Evolutionary conservation across 2,797 vertebrate species (phyloP).

Genomic region (Coilia nasus): DNA sequence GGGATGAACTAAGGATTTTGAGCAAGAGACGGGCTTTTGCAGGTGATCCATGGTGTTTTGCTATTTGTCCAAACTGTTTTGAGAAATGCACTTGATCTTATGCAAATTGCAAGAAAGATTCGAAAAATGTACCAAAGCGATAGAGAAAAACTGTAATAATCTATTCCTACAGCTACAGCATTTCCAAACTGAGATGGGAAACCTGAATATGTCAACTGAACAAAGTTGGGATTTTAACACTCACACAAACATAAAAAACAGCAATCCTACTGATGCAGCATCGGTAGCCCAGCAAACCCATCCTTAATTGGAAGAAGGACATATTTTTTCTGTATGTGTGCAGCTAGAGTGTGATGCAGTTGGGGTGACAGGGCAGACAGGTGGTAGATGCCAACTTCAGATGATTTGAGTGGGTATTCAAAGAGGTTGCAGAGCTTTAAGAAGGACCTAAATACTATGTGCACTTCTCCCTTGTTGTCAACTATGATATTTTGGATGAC

Average conservation of each 20-base stretch:
- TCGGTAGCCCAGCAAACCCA: slow-evolving; percentile 8
- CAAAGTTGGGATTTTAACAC: slow-evolving; percentile 10
- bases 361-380: slow-evolving; percentile 12
- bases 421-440: slow-evolving; percentile 18
- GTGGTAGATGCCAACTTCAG: slow-evolving; percentile 15
- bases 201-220: slow-evolving; percentile 9
- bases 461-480: not conserved
- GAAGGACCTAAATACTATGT: slow-evolving; percentile 5
- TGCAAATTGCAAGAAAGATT: too few species aligned
- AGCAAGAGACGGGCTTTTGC: too few species aligned
- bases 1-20: too few species aligned
- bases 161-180: not conserved
- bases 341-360: slow-evolving; percentile 10
- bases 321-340: slow-evolving; percentile 5
- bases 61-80: too few species aligned
- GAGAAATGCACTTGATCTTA: too few species aligned
- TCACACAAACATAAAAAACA: not conserved
- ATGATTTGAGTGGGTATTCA: not conserved
- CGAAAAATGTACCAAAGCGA: too few species aligned
- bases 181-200: not conserved
- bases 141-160: too few species aligned
- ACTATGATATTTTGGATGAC: slow-evolving; percentile 9
- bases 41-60: too few species aligned
- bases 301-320: slow-evolving; percentile 14
- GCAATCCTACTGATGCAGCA: slow-evolving; percentile 1